phyloP scores from a whole-genome alignment of 1,140 invertebrate genomes.

The Venustaconcha ellipsiformis region DNA sequence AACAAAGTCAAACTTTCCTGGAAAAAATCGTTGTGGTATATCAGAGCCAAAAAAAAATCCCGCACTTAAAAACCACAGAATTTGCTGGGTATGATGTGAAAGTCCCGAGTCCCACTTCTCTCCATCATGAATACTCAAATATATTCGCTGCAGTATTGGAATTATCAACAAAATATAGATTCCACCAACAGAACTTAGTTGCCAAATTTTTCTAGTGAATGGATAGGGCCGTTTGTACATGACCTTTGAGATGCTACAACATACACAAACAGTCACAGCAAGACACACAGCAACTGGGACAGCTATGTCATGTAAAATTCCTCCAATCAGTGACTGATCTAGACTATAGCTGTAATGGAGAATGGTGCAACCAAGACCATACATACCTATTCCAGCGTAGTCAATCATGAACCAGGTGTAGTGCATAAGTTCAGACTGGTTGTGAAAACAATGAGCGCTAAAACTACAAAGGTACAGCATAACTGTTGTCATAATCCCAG shows the following conservation, averaged over 20 bases:
- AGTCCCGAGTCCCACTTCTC: conserved; percentile 53
- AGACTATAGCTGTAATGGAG: conserved; percentile 63
- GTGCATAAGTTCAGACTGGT: conserved; percentile 62
- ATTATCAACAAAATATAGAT: conserved; percentile 64
- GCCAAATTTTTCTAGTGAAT: conserved; percentile 62
- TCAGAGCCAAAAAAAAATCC: conserved; percentile 67
- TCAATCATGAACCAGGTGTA: conserved; percentile 67
- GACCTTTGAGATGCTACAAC: conserved; percentile 58
- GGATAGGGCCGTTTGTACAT: conserved; percentile 63
- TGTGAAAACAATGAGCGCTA: conserved; percentile 62
- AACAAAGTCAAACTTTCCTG: conserved; percentile 65
- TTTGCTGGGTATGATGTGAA: conserved; percentile 57
- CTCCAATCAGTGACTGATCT: conserved; percentile 44
- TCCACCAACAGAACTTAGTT: conserved; percentile 56
- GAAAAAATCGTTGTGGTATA: conserved; percentile 64
- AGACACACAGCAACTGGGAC: conserved; percentile 50
- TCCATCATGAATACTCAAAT: conserved; percentile 26
- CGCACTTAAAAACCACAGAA: conserved; percentile 60
- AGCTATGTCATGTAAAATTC: conserved; percentile 40
- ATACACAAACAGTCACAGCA: conserved; percentile 52
- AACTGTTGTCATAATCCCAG: conserved; percentile 57
- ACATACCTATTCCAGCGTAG: conserved; percentile 66
- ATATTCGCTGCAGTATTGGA: conserved; percentile 58
- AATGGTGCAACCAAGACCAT: conserved; percentile 65
- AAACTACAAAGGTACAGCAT: conserved; percentile 61